Conservation (phyloP, 2,797 vertebrate genomes). For the Rhynchonycteris naso region DNA sequence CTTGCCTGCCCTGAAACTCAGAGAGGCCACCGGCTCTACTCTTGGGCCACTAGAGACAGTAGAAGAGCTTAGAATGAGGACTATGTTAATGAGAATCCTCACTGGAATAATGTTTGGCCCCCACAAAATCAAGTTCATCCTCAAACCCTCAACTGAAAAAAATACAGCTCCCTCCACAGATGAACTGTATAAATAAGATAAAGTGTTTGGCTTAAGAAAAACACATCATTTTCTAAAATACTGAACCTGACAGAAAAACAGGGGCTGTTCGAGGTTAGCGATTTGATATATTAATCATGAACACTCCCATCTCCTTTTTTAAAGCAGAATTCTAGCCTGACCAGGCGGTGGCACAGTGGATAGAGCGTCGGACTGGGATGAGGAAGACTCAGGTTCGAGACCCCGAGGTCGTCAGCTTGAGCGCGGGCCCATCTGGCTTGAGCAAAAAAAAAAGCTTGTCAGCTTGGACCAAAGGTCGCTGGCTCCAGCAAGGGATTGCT, state of each 20-base stretch:
- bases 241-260: constrained; percentile 19
- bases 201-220: constrained; percentile 39
- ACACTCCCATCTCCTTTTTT: not conserved
- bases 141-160: constrained; percentile 9
- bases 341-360: too few relatives aligned
- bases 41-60: not conserved
- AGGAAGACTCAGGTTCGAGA: too few relatives aligned
- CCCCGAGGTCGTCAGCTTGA: too few relatives aligned
- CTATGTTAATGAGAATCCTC: not conserved
- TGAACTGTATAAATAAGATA: constrained; percentile 42
- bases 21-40: not conserved
- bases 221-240: constrained; percentile 46
- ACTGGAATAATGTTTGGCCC: constrained; percentile 8
- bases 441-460: too few relatives aligned
- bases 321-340: constrained; percentile 29
- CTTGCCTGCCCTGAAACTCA: not conserved
- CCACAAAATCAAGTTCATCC: constrained; percentile 21
- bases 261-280: not conserved
- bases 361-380: too few relatives aligned
- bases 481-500: too few relatives aligned
- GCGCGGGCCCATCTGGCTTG: too few relatives aligned
- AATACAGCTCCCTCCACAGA: not conserved
- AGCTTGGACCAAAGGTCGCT: too few relatives aligned
- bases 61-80: not conserved
- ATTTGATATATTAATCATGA: not conserved